Evolutionary conservation across 2,113 vertebrate genomes (phyloP).

Genomic region (Ochotona curzoniae): DNA sequence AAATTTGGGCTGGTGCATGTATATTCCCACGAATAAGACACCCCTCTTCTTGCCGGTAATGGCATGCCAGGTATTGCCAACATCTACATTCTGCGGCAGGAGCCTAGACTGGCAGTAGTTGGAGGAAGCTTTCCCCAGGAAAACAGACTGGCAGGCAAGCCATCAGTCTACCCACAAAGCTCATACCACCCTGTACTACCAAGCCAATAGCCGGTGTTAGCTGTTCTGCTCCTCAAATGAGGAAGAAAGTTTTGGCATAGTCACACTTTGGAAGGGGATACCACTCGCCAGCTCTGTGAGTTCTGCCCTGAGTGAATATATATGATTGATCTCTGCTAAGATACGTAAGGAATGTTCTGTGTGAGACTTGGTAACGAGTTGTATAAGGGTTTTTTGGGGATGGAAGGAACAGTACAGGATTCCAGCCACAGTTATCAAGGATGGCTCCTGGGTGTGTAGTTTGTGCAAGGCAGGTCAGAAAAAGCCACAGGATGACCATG

Average conservation of each 20-base stretch:
- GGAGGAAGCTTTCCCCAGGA: no score
- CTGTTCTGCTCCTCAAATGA: background rate
- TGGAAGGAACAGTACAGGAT: background rate
- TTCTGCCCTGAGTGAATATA: background rate
- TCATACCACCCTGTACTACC: fast-evolving
- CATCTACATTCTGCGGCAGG: background rate
- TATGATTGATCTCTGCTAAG: background rate
- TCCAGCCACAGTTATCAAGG: background rate
- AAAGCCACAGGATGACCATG: background rate
- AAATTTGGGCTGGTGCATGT: background rate
- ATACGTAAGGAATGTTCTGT: background rate
- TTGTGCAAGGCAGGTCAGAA: background rate
- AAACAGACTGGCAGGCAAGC: background rate
- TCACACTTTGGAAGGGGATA: background rate
- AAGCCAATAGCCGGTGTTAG: background rate
- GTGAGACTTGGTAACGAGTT: background rate
- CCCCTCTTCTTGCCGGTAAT: no score
- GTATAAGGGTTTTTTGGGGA: background rate
- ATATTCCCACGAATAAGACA: background rate
- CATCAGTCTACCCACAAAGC: fast-evolving
- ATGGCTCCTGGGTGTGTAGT: background rate
- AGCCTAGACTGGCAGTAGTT: background rate
- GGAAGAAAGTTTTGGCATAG: background rate
- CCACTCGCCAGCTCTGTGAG: background rate
- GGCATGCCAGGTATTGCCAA: background rate